Percentiles rank a stretch among this genome's conserved stretches.
These are phyloP conservation scores for Rhopalosiphum maidis DNA, from an alignment of 1,140 invertebrate species.

Conservation along the genomic window DNA sequence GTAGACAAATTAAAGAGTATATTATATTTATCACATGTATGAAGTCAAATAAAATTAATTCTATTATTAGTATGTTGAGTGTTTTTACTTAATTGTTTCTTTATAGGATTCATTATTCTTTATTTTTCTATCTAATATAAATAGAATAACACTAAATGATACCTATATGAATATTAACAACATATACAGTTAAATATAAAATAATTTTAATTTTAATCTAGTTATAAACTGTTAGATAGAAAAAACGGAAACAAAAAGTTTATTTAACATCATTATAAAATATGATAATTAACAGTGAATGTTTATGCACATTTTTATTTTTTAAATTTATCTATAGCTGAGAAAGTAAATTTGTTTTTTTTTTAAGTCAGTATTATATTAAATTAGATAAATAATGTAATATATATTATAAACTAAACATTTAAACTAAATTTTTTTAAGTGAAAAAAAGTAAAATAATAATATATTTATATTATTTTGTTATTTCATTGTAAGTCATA, in stretches of 20 bases:
- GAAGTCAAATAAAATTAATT: background rate
- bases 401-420: too few relatives aligned
- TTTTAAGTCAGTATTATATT: background rate
- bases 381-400: background rate
- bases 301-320: background rate
- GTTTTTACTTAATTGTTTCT: background rate
- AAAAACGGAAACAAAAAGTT: background rate
- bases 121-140: background rate
- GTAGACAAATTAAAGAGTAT: background rate
- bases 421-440: background rate
- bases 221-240: background rate
- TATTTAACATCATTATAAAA: background rate
- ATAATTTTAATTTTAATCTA: background rate
- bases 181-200: background rate
- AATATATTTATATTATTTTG: background rate
- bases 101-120: background rate
- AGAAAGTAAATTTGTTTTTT: background rate
- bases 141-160: background rate
- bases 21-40: background rate
- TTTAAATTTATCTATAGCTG: background rate
- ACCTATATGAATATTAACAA: background rate
- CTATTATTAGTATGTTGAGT: background rate
- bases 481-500: background rate
- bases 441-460: background rate
- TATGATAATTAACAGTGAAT: background rate